Conservation (phyloP, 1,140 invertebrate genomes). For the Galleria mellonella region DNA sequence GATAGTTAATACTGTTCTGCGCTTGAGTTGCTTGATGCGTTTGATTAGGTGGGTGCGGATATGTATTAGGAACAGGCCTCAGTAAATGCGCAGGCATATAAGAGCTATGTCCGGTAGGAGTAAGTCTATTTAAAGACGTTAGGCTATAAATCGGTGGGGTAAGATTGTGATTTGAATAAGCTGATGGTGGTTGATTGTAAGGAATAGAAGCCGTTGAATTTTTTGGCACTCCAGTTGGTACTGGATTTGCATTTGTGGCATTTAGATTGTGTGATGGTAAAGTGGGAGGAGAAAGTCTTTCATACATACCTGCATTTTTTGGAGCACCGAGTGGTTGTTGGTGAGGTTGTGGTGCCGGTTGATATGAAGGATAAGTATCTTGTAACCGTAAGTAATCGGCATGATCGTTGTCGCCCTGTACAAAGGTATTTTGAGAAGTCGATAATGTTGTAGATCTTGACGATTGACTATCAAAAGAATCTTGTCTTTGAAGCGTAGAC, state of each 20-base stretch:
- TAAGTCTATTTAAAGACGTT: conserved; percentile 55
- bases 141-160: conserved; percentile 63
- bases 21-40: conserved; percentile 40
- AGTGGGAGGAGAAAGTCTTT: conserved; percentile 34
- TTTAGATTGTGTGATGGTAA: conserved; percentile 25
- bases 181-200: conserved; percentile 51
- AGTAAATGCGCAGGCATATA: conserved; percentile 46
- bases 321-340: conserved; percentile 48
- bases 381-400: conserved; percentile 73
- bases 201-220: conserved; percentile 44
- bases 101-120: conserved; percentile 42
- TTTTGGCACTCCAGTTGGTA: conserved; percentile 37
- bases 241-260: conserved; percentile 28
- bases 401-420: conserved; percentile 45
- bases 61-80: conserved; percentile 48
- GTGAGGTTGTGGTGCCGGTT: conserved; percentile 38
- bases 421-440: conserved; percentile 53
- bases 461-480: conserved; percentile 73
- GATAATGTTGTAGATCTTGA: conserved; percentile 69
- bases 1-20: conserved; percentile 50
- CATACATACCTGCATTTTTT: conserved; percentile 41
- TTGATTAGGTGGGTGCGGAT: conserved; percentile 52
- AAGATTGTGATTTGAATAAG: conserved; percentile 38
- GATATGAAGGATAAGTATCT: conserved; percentile 58
- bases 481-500: conserved; percentile 62